Evolutionary conservation across 2,113 vertebrate genomes (phyloP).

Genomic region (Peucedramus taeniatus): DNA sequence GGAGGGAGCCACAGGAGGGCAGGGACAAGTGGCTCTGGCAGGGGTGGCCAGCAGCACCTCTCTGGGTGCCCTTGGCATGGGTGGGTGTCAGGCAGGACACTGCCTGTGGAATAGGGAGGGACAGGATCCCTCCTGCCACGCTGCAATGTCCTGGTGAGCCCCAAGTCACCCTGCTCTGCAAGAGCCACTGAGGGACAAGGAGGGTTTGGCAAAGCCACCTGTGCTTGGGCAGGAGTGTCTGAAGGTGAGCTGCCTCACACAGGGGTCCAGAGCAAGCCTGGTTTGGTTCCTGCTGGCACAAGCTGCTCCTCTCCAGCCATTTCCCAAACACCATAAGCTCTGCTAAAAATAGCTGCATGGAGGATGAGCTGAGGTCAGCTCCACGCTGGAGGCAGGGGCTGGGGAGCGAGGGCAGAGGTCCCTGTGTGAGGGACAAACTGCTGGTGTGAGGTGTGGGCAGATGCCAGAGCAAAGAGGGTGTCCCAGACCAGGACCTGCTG

Average conservation of each 20-base stretch:
- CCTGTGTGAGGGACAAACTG: background rate
- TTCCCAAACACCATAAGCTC: background rate
- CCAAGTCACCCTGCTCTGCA: background rate
- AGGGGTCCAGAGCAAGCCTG: background rate
- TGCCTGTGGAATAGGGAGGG: background rate
- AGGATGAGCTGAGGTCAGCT: background rate
- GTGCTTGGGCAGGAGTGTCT: background rate
- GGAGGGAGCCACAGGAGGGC: background rate
- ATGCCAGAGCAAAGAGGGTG: background rate
- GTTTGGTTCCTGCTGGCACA: background rate
- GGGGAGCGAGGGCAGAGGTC: background rate
- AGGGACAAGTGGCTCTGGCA: background rate
- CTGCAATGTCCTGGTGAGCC: background rate
- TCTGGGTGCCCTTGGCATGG: background rate
- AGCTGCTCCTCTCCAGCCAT: background rate
- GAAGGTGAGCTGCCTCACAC: background rate
- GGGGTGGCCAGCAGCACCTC: background rate
- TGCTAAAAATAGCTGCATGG: background rate
- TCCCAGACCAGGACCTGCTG: background rate
- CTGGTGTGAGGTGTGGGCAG: background rate
- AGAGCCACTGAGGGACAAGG: background rate
- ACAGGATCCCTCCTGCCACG: background rate
- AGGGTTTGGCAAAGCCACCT: background rate
- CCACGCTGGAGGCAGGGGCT: background rate
- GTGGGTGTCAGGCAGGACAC: background rate